These are phyloP conservation scores for Cydia fagiglandana DNA, from an alignment of 1,140 invertebrate species.

Conservation along the genomic window DNA sequence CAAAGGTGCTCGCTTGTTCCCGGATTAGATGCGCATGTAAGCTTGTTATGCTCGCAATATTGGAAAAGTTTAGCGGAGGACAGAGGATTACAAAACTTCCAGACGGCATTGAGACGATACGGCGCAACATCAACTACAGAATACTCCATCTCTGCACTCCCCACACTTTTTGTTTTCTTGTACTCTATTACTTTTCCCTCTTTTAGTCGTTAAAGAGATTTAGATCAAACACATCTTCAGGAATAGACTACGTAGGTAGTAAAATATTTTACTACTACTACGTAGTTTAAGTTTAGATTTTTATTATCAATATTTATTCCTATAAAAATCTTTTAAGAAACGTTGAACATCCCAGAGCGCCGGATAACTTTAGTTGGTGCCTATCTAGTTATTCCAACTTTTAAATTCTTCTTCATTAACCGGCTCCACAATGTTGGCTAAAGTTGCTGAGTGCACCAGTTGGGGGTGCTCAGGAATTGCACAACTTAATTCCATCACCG, in stretches of 20 bases:
- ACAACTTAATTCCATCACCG: no score
- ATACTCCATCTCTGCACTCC: slow-evolving; percentile 27
- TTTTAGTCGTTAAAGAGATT: neutral
- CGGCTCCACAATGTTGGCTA: slow-evolving; percentile 46
- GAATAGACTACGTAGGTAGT: neutral
- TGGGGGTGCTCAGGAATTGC: slow-evolving; percentile 30
- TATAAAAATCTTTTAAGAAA: slow-evolving; percentile 51
- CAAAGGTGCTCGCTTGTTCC: slow-evolving; percentile 38
- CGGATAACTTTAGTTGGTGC: slow-evolving; percentile 47
- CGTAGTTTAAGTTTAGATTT: neutral
- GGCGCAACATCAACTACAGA: slow-evolving; percentile 42
- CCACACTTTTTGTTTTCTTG: slow-evolving; percentile 19
- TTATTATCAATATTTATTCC: slow-evolving; percentile 41
- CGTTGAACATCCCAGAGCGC: slow-evolving; percentile 45
- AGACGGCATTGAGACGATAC: slow-evolving; percentile 41
- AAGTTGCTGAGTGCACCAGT: slow-evolving; percentile 45
- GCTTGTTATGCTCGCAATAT: slow-evolving; percentile 57
- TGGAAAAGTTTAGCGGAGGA: slow-evolving; percentile 57
- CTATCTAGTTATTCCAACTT: slow-evolving; percentile 52
- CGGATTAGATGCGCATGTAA: slow-evolving; percentile 50
- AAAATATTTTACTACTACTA: no score
- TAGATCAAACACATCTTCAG: neutral
- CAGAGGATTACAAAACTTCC: slow-evolving; percentile 59
- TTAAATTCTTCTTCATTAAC: slow-evolving; percentile 45
- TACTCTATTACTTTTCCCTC: neutral